Evolutionary conservation across 2,888 invertebrate genomes (phyloP).

Genomic region (Pyrocoelia pectoralis): DNA sequence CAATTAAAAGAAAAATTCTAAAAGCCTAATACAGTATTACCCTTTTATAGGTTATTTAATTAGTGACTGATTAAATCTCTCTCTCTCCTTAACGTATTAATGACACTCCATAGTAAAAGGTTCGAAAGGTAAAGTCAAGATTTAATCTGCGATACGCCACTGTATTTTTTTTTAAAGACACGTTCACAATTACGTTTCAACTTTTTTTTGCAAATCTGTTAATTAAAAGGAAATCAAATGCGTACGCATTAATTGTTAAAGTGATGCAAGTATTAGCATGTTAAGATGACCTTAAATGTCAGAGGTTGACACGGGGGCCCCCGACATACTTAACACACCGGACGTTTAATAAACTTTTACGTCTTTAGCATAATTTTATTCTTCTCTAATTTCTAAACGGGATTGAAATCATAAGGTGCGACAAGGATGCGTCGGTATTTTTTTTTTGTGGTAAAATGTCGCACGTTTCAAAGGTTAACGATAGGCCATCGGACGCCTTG

Average conservation of each 20-base stretch:
- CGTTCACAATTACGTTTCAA: not conserved
- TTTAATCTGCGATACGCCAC: slow-evolving; percentile 20
- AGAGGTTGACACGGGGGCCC: slow-evolving; percentile 34
- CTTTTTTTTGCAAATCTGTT: too few species aligned
- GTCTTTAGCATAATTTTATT: slow-evolving; percentile 37
- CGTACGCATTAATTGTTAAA: slow-evolving; percentile 22
- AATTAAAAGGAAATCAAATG: slow-evolving; percentile 9
- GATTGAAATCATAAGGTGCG: too few species aligned
- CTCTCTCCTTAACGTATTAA: slow-evolving; percentile 22
- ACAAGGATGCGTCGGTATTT: too few species aligned
- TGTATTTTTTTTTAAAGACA: not conserved
- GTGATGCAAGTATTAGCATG: slow-evolving; percentile 30
- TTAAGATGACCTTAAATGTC: slow-evolving; percentile 37
- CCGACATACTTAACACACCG: slow-evolving; percentile 34
- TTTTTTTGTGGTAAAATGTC: too few species aligned
- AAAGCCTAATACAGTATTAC: slow-evolving; percentile 29
- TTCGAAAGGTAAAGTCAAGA: slow-evolving; percentile 27
- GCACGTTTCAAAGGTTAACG: too few species aligned
- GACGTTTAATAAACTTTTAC: slow-evolving; percentile 35
- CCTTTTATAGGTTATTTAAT: slow-evolving; percentile 38
- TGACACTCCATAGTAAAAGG: slow-evolving; percentile 21
- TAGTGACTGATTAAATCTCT: slow-evolving; percentile 33
- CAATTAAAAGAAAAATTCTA: slow-evolving; percentile 22
- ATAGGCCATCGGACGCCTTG: too few species aligned
- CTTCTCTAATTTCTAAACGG: slow-evolving; percentile 15